A percentile compares a stretch with the other conserved stretches of the same genome.
These are phyloP conservation scores for Notoglanidium macrostoma DNA, from an alignment of 2,797 vertebrate genomes.

Conservation along the genomic window DNA sequence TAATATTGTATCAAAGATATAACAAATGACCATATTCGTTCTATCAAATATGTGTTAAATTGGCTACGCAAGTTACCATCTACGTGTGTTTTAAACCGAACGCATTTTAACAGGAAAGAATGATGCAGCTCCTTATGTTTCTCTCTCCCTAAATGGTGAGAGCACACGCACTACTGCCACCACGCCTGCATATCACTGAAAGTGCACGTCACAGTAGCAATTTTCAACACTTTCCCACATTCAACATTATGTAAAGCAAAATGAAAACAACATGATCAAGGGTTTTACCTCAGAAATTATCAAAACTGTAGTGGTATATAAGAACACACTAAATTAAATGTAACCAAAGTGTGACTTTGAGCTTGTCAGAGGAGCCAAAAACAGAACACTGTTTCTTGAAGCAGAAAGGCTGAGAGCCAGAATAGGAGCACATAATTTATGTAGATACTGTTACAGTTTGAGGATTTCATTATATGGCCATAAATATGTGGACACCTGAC, in stretches of 20 bases:
- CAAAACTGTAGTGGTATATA: background rate
- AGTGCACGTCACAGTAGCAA: background rate
- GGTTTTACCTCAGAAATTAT: background rate
- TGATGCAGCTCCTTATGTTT: no score
- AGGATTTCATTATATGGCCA: background rate
- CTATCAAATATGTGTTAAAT: no score
- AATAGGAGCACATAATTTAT: background rate
- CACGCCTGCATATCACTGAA: no score
- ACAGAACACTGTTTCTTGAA: slow-evolving; percentile 39
- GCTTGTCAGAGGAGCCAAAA: slow-evolving; percentile 58
- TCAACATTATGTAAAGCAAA: background rate
- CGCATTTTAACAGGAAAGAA: no score
- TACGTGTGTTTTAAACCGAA: no score
- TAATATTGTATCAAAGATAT: no score
- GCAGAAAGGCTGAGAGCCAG: slow-evolving; percentile 47
- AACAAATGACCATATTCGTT: no score
- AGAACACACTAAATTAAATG: background rate
- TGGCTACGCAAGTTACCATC: no score
- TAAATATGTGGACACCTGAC: background rate
- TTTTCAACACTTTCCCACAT: no score
- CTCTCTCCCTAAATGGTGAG: no score
- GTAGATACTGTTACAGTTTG: background rate
- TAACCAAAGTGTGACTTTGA: slow-evolving; percentile 39
- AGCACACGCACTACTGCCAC: no score
- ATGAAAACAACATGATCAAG: background rate